Conservation (phyloP, 2,113 vertebrate genomes). For the Steatornis caripensis region DNA sequence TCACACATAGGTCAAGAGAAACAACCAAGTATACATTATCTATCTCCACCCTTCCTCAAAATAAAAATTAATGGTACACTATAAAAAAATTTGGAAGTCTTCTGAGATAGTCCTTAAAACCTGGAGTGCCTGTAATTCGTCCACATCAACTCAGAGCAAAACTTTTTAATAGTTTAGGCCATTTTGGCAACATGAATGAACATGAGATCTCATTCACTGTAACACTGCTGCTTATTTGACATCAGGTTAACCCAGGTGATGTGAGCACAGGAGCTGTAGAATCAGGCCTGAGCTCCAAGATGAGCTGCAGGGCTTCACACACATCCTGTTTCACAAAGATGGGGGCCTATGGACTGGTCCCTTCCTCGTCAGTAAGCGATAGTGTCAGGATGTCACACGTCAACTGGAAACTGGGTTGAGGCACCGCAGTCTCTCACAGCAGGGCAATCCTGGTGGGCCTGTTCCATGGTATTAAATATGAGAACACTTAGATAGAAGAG, state of each 20-base stretch:
- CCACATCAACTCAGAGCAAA: background rate
- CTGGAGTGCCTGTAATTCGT: background rate
- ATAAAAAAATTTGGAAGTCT: background rate
- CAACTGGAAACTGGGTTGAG: background rate
- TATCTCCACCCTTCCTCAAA: background rate
- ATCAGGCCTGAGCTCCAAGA: background rate
- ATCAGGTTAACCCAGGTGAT: background rate
- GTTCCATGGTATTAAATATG: rapidly evolving
- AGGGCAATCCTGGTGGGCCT: background rate
- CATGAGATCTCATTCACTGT: background rate
- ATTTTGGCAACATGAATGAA: background rate
- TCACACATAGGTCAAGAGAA: background rate
- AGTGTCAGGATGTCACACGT: background rate
- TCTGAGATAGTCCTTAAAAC: background rate
- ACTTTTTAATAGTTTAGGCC: background rate
- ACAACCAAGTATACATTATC: background rate
- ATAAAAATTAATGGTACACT: background rate
- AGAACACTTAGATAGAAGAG: background rate
- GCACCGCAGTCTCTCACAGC: background rate
- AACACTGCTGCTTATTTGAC: background rate
- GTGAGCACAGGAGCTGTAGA: background rate
- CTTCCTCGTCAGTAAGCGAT: background rate
- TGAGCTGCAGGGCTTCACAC: background rate
- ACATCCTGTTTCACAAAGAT: background rate
- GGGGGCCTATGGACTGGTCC: rapidly evolving